A percentile compares a stretch with the other conserved stretches of the same genome.
phyloP scores from a whole-genome alignment of 2,888 invertebrate species.

The Conistra vaccinii region DNA sequence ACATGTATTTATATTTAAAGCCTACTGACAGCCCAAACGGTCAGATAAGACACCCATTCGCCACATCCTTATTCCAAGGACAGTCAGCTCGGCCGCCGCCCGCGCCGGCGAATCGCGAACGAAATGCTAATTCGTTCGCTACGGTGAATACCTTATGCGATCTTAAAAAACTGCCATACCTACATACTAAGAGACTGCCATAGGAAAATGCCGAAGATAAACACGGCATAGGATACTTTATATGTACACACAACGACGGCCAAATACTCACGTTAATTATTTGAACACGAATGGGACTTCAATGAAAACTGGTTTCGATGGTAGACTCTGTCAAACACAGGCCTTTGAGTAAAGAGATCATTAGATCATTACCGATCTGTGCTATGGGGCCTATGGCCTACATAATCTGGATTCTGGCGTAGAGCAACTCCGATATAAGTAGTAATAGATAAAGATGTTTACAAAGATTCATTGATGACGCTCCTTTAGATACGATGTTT shows the following conservation, averaged over 20 bases:
- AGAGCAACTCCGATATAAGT: slow-evolving; percentile 6
- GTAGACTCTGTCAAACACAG: slow-evolving; percentile 53
- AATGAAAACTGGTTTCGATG: slow-evolving; percentile 62
- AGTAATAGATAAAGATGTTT: slow-evolving; percentile 46
- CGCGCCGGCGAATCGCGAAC: slow-evolving; percentile 80
- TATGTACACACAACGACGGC: slow-evolving; percentile 70
- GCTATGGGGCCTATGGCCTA: slow-evolving; percentile 28
- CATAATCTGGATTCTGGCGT: slow-evolving; percentile 46
- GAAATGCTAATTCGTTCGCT: slow-evolving; percentile 87
- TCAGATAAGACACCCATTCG: slow-evolving; percentile 81
- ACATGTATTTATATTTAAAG: slow-evolving; percentile 65
- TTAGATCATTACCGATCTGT: slow-evolving; percentile 25
- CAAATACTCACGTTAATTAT: slow-evolving; percentile 76
- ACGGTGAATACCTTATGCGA: slow-evolving; percentile 86
- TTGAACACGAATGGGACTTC: slow-evolving; percentile 67
- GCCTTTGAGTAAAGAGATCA: slow-evolving; percentile 36
- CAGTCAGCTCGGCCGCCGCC: slow-evolving; percentile 72
- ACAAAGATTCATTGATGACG: slow-evolving; percentile 65
- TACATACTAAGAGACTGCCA: slow-evolving; percentile 69
- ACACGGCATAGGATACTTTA: slow-evolving; percentile 69
- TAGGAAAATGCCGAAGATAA: slow-evolving; percentile 79
- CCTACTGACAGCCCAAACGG: slow-evolving; percentile 75
- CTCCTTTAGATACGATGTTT: slow-evolving; percentile 71
- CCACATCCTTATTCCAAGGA: slow-evolving; percentile 89
- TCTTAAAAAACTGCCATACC: slow-evolving; percentile 79